Evolutionary conservation across 2,797 vertebrate species (phyloP), one percentile per base, ranked within the genome.

Genomic region (Danionella dracula): DNA sequence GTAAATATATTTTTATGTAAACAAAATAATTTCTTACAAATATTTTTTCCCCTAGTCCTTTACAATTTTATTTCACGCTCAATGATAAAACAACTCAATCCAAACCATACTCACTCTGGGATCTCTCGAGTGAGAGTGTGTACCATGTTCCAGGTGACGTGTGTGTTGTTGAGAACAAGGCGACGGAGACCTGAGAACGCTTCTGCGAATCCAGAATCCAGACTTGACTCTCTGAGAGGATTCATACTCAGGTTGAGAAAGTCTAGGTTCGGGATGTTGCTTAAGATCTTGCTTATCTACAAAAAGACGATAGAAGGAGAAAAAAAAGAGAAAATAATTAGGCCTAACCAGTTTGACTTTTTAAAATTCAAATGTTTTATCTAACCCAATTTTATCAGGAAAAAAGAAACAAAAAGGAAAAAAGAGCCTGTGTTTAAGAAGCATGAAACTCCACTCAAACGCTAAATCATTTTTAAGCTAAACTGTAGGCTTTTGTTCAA

Each of bases 221-320:
- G 83, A 83, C 88, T 81, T 4, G 89, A 87, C 49, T 92, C 84
- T 59, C 85, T 90, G 83, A 99, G 90, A 60, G 96, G 96, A 86
- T 99, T 99, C 86, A 89, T 96, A 88, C 94, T 98, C 87, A 99
- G 87, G 78, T 99, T 99, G 77, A 99, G 92, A 85, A 99, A 97
- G 83, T 96, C 91, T 88, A 99, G 81, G 76, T 93, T 91, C 38
- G 96, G 95, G 79, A 95, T 91, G 84, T 92, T 96, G 83, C 91
- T 94, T 56, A 99, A 92, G 71, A 99, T 97, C 86, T 94, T 94
- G 85, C 92, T 90, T 87, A 99, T 93, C 97, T 99, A 37, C 38
- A 61, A 75, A 41, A 74, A n/a, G n/a, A 55, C 32, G 72, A 75
- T 65, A 40, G 55, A 58, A 62, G 38, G n/a, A 27, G 13, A 42